Percentiles rank a stretch among this genome's conserved stretches.
Evolutionary conservation across 35 echinoderm and acorn worm genomes (phyloP).

Genomic region (Diadema setosum): DNA sequence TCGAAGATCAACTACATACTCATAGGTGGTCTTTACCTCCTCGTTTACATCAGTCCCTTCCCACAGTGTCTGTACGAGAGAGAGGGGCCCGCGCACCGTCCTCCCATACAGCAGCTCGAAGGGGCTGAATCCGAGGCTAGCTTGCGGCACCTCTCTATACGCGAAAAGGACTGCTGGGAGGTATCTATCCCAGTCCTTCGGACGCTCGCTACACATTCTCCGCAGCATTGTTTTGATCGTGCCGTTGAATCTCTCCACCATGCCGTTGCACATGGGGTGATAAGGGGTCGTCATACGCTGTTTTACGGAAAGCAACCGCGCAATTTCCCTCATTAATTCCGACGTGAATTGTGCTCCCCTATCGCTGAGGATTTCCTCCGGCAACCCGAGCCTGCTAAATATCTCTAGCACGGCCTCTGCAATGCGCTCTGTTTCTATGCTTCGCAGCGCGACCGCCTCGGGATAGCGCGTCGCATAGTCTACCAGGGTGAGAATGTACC

Average conservation of each 20-base stretch:
- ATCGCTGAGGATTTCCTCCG: constrained; percentile 58
- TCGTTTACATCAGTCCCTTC: not conserved
- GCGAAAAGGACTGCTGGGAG: constrained; percentile 38
- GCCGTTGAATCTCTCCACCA: constrained; percentile 44
- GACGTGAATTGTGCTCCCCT: constrained; percentile 58
- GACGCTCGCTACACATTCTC: not conserved
- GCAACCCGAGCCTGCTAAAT: constrained; percentile 35
- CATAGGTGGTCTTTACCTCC: constrained; percentile 15
- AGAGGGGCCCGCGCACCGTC: constrained; percentile 27
- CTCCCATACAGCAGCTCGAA: constrained; percentile 74
- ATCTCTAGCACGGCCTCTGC: constrained; percentile 56
- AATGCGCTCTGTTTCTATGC: constrained; percentile 33
- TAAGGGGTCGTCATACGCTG: constrained; percentile 41
- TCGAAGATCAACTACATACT: not conserved
- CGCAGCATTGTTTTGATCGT: constrained; percentile 30
- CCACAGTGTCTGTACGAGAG: constrained; percentile 37
- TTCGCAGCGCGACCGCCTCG: constrained; percentile 30
- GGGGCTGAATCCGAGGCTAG: constrained; percentile 23
- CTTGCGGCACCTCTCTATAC: constrained; percentile 47
- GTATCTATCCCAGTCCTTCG: constrained; percentile 15
- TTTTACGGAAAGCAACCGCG: not conserved
- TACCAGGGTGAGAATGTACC: constrained; percentile 57
- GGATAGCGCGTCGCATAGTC: constrained; percentile 62
- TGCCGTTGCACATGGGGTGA: constrained; percentile 56
- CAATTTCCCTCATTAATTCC: constrained; percentile 50